phyloP scores from a whole-genome alignment of 1,140 invertebrate genomes.

The Cardiocondyla obscurior region DNA sequence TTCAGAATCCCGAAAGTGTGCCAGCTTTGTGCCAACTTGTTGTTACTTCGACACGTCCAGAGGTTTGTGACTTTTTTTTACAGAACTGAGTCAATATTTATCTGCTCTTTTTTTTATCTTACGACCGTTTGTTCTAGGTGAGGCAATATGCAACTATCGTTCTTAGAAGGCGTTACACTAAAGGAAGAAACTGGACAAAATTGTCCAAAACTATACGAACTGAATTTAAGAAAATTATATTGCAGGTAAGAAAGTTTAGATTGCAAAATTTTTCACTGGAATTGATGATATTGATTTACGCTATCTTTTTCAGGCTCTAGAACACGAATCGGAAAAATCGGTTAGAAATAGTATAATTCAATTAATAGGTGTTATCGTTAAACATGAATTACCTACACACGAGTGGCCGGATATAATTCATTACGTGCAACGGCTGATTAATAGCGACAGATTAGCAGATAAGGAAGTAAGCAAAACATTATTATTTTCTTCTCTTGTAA shows the following conservation, averaged over 20 bases:
- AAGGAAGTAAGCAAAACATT: slow-evolving; percentile 85
- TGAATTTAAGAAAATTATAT: slow-evolving; percentile 75
- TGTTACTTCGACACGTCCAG: slow-evolving; percentile 83
- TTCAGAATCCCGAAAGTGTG: slow-evolving; percentile 87
- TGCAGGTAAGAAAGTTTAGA: slow-evolving; percentile 76
- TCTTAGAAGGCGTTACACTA: slow-evolving; percentile 86
- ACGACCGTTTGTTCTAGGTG: slow-evolving; percentile 81
- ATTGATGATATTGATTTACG: no score
- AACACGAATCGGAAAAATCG: slow-evolving; percentile 86
- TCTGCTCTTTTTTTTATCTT: not conserved
- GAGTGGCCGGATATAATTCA: slow-evolving; percentile 89
- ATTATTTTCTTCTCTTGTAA: no score
- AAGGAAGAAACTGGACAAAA: slow-evolving; percentile 86
- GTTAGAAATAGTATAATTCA: slow-evolving; percentile 88
- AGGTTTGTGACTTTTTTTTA: slow-evolving; percentile 81
- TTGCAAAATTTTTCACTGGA: no score
- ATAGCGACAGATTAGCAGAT: slow-evolving; percentile 84
- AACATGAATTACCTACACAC: slow-evolving; percentile 88
- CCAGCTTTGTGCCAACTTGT: slow-evolving; percentile 85
- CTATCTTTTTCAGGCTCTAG: slow-evolving; percentile 84
- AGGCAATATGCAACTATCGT: slow-evolving; percentile 88
- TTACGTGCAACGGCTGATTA: slow-evolving; percentile 86
- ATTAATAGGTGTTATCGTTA: slow-evolving; percentile 88
- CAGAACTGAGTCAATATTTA: not conserved
- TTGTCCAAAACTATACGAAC: slow-evolving; percentile 81